Base-by-base conservation (phyloP, 1,140 invertebrate genomes). In the Coelopa frigida region DNA sequence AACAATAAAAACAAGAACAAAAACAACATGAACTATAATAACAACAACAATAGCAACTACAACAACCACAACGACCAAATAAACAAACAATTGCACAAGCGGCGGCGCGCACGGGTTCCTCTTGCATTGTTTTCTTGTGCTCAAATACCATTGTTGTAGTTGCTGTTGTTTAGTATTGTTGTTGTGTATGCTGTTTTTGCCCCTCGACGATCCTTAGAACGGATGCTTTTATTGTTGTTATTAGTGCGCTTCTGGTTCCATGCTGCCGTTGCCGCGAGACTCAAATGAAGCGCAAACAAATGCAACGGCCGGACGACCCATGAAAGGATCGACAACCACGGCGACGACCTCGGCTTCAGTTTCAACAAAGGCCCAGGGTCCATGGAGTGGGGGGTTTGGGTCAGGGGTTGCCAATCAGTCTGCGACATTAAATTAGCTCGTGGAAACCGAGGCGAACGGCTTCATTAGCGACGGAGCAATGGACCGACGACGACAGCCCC, bases 41-140 rank as follows among this genome's bases (percentile, higher is more conserved):
- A 35, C 33, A 6, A 35, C 33, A 35, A 6, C 33, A 35, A 10
- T 20, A 35, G 20, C 3, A 11, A 22, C 24, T 38, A 10, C 18
- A 38, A 38, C 24, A 21, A 38, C 18, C 22, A 38, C 24, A 38
- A 38, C 22, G n/a, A 38, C 36, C 36, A 38, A 20, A 38, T 38
- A 23, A 14, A 22, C 24, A 11, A 20, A 21, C 36, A 38, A 22
- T 23, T 22, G 24, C n/a, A 11, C 15, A 35, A 15, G 20, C 20
- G 33, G 17, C 15, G 17, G 17, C 17, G 17, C 20, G 17, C 15
- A 17, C 17, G 17, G 31, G n/a, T 17, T 20, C 17, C 20, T 7
- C 33, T 35, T 35, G 15, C 17, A 35, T 2, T 35, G 17, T 18
- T 35, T 14, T 33, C 8, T 3, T 4, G 31, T n/a, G 3, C 31